Evolutionary conservation across 2,888 invertebrate genomes (phyloP), one percentile per base, ranked within the genome.

Genomic region (Cremastinae sp.): DNA sequence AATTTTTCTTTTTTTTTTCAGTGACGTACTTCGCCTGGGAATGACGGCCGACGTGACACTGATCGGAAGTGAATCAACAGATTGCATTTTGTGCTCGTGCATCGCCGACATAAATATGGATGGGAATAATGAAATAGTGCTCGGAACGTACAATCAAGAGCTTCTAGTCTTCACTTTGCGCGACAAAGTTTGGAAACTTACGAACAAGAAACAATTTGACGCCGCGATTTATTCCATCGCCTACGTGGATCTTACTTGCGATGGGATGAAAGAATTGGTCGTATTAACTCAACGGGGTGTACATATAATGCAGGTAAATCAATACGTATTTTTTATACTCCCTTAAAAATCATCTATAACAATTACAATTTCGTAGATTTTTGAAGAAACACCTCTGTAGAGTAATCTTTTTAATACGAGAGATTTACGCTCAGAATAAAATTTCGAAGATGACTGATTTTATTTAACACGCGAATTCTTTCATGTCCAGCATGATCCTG

Each of bases 51-150:
- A 90, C 75, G 83, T 87, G 9, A 88, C 88, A 16, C 85, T 93
- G 47, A 87, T 89, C 36, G 88, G 90, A 47, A 93, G 92, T 81
- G 92, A 93, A 79, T 87, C 90, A 45, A 73, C 79, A 5, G 94
- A 93, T 84, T 91, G 92, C 74, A 91, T 93, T 41, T 88, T 93
- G n/a, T 93, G 93, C 81, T 91, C 92, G 36, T 92, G 92, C 83
- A 90, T 93, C 9, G 92, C 92, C 4, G 95, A 95, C 87, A 90
- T 95, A 61, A 93, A 95, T 87, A 93, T 94, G 91, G 94, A 95
- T 88, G 93, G 94, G 0, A 87, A 90, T 68, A 92, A 93, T 82
- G 95, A 95, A 90, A 92, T 95, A 71, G 83, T 95, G 18, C 87
- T 95, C 38, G 94, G 95, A 66, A 94, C 93, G 8, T 94, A 93